Base-by-base conservation (phyloP, 1,140 invertebrate genomes). In the Pemphigus obesinymphae region DNA sequence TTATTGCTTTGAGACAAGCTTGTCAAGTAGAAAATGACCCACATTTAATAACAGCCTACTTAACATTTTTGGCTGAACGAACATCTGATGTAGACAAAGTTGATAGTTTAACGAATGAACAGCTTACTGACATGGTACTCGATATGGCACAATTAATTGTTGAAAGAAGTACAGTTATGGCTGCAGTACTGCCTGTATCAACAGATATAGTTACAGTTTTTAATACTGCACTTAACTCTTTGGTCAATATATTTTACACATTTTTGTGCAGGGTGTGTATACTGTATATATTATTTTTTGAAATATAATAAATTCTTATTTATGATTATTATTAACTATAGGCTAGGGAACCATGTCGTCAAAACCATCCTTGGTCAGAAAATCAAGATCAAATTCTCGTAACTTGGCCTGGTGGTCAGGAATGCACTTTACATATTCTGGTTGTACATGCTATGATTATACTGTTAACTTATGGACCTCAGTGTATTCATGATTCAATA, bases 371-470 rank as follows among this genome's bases (percentile, higher is more conserved):
- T 13, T 88, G 87, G 88, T 84, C 84, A 40, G 85, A 85, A 66
- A 84, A 88, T 82, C 92, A 93, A 81, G 91, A 92, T 84, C 88
- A 92, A 80, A 89, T 94, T 31, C 84, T 88, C 82, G 91, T 99
- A 6, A 92, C 94, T 83, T 98, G 96, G 93, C 89, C 90, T n/a
- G 91, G 90, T 58, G 95, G 95, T 0, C 91, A 95, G 80, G 91
- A 93, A 84, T 93, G 94, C 55, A 94, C 93, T 0, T 90, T 98
- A 87, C 94, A 97, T 85, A 92, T 96, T 82, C 88, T 97, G 7
- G 92, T 97, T 0, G 94, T 98, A 43, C 96, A 98, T 86, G 95
- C 96, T 2, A 95, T 97, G 87, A 93, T 98, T n/a, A 97, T 98
- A 84, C 87, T 98, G 1, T 87, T 98, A 1, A 96, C 95, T 2